Conservation (phyloP, 2,113 vertebrate genomes). For the Atrichornis clamosus region DNA sequence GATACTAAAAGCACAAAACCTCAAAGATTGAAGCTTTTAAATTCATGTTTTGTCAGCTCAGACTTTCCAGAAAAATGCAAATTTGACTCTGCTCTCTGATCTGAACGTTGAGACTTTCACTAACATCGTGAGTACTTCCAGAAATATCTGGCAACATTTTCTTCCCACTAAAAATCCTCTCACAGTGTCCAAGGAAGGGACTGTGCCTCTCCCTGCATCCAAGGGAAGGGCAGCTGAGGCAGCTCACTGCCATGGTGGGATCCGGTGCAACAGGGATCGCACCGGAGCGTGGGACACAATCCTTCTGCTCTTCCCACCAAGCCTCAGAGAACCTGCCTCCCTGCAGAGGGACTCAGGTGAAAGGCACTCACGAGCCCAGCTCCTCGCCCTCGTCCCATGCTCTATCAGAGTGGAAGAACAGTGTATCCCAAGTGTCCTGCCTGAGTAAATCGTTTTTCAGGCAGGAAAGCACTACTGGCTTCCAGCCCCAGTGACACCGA, state of each 20-base stretch:
- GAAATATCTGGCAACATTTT: background rate
- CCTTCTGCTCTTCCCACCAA: background rate
- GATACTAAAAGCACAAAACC: background rate
- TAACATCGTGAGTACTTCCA: background rate
- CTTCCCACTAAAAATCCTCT: background rate
- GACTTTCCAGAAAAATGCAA: background rate
- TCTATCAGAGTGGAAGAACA: background rate
- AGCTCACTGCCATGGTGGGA: background rate
- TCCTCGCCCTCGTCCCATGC: accelerated
- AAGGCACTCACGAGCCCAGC: background rate
- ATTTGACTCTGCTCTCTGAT: background rate
- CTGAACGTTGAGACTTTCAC: background rate
- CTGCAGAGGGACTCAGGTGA: background rate
- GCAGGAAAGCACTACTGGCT: background rate
- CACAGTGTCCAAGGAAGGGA: background rate
- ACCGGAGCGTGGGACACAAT: accelerated
- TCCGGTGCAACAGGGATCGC: accelerated
- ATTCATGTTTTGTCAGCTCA: background rate
- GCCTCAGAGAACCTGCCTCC: background rate
- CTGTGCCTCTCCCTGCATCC: accelerated
- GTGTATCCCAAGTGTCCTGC: background rate
- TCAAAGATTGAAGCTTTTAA: background rate
- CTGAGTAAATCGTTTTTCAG: background rate
- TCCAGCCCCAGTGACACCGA: background rate
- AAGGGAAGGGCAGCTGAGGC: background rate